Evolutionary conservation across 2,888 invertebrate genomes (phyloP).

Genomic region (Amblyteles armatorius): DNA sequence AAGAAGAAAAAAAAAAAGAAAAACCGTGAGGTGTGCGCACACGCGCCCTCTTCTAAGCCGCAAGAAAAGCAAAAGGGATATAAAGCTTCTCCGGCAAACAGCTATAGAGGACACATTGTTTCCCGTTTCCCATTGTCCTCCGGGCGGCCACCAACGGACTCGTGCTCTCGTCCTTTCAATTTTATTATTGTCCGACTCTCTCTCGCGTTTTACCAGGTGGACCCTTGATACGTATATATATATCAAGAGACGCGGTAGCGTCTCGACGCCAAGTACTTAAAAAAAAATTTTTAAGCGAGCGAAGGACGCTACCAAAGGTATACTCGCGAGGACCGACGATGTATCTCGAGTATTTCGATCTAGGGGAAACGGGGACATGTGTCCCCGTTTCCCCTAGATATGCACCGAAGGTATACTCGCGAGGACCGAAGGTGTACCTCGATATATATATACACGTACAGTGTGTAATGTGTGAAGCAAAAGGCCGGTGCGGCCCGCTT

Average conservation of each 20-base stretch:
- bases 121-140: conserved; percentile 69
- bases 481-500: background rate
- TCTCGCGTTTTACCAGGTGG: conserved; percentile 45
- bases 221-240: background rate
- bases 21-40: conserved; percentile 35
- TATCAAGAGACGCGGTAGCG: too few species aligned
- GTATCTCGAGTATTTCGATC: too few species aligned
- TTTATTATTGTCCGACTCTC: conserved; percentile 60
- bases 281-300: too few species aligned
- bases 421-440: too few species aligned
- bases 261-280: too few species aligned
- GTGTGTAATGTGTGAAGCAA: background rate
- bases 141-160: conserved; percentile 55
- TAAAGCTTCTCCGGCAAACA: conserved; percentile 71
- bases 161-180: conserved; percentile 51
- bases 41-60: conserved; percentile 69
- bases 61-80: conserved; percentile 73
- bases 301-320: too few species aligned
- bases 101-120: conserved; percentile 73
- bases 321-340: too few species aligned
- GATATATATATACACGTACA: background rate
- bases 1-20: conserved; percentile 36
- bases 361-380: too few species aligned
- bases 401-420: too few species aligned
- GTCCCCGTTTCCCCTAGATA: too few species aligned